Percentiles rank a stretch among this genome's conserved stretches.
These are phyloP conservation scores for Drosophila lowei DNA, from an alignment of 1,140 invertebrate species.

Conservation along the genomic window DNA sequence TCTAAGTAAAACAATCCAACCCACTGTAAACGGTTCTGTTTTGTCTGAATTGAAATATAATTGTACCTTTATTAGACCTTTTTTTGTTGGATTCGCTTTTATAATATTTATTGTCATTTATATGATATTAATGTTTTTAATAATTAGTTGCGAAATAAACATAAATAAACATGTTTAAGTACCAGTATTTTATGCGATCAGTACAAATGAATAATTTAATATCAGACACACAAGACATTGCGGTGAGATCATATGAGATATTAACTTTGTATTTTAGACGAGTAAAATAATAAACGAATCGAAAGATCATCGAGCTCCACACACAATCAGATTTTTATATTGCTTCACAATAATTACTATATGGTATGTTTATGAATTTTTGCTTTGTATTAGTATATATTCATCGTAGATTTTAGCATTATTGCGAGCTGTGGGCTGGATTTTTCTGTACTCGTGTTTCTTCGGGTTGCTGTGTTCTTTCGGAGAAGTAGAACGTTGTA, in stretches of 20 bases:
- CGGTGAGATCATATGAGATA: conserved; percentile 1
- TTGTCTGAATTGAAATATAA: conserved; percentile 8
- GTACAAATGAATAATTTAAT: conserved; percentile 28
- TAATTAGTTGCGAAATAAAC: conserved; percentile 33
- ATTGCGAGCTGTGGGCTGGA: conserved; percentile 35
- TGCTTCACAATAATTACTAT: conserved; percentile 8
- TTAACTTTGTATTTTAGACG: background rate
- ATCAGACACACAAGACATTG: conserved; percentile 27
- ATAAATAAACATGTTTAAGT: conserved; percentile 24
- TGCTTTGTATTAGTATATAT: conserved; percentile 6
- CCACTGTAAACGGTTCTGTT: too few species aligned
- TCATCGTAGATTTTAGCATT: conserved; percentile 9
- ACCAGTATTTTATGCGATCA: conserved; percentile 4
- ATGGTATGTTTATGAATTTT: conserved; percentile 8
- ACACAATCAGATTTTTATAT: conserved; percentile 18
- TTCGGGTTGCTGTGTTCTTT: conserved; percentile 3
- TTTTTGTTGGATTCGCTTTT: background rate
- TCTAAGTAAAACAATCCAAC: too few species aligned
- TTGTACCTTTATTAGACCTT: background rate
- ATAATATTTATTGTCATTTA: conserved; percentile 43
- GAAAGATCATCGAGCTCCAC: background rate
- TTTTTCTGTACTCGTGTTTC: conserved; percentile 4
- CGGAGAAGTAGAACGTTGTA: conserved; percentile 14
- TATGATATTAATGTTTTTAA: conserved; percentile 24
- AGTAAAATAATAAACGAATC: conserved; percentile 22